These are phyloP conservation scores for Bombus consobrinus DNA, from an alignment of 1,140 invertebrate species.

Conservation along the genomic window DNA sequence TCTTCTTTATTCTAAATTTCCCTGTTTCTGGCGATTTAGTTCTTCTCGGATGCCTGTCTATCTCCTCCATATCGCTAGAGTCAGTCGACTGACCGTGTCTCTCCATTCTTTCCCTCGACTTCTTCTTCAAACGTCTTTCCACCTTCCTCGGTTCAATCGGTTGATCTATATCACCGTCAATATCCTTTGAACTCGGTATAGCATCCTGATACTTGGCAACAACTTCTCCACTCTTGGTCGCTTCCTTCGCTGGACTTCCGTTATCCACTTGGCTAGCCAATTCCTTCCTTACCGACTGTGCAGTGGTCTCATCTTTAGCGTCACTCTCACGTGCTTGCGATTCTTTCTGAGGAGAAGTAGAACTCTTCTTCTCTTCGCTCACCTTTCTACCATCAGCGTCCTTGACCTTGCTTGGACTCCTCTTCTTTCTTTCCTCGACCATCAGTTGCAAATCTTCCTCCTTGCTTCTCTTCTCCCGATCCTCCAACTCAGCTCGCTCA, in stretches of 20 bases:
- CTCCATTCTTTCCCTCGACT: slow-evolving; percentile 62
- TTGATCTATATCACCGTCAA: slow-evolving; percentile 2
- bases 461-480: slow-evolving; percentile 8
- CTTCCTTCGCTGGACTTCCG: slow-evolving; percentile 33
- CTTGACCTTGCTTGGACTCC: background rate
- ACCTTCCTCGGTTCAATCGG: slow-evolving; percentile 29
- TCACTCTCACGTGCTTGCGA: slow-evolving; percentile 63
- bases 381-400: background rate
- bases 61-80: slow-evolving; percentile 72
- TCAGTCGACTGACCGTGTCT: slow-evolving; percentile 62
- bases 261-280: background rate
- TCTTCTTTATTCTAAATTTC: slow-evolving; percentile 48
- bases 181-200: slow-evolving; percentile 19
- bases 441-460: slow-evolving; percentile 2
- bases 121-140: slow-evolving; percentile 53
- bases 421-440: background rate
- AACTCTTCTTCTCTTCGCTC: slow-evolving; percentile 19
- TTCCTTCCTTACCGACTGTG: slow-evolving; percentile 33
- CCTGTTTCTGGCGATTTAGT: slow-evolving; percentile 69
- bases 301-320: slow-evolving; percentile 8
- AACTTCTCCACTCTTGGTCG: background rate
- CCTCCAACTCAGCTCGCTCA: slow-evolving; percentile 70
- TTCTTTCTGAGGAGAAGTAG: slow-evolving; percentile 35
- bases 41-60: slow-evolving; percentile 50
- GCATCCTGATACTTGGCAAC: background rate